phyloP scores from a whole-genome alignment of 1,140 invertebrate genomes.

The Hermetia illucens region DNA sequence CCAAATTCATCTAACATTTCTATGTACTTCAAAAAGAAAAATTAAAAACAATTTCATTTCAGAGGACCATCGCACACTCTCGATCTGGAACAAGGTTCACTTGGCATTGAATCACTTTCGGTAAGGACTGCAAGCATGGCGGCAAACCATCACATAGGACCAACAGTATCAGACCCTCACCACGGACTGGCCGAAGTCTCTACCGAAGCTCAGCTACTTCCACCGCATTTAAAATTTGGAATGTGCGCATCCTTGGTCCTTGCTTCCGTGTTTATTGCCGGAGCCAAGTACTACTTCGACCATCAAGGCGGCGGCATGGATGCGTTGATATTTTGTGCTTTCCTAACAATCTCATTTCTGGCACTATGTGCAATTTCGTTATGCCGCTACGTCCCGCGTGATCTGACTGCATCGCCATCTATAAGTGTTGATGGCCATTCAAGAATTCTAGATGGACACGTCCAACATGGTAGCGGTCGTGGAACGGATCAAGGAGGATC shows the following conservation, averaged over 20 bases:
- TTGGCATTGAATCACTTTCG: conserved; percentile 2
- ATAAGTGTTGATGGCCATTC: conserved; percentile 11
- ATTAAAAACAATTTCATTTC: background rate
- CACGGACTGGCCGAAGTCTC: conserved; percentile 17
- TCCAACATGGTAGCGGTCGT: too few relatives aligned
- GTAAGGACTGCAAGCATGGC: background rate
- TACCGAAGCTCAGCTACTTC: conserved; percentile 29
- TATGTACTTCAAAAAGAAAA: background rate
- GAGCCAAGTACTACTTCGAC: conserved; percentile 52
- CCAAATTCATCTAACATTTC: background rate
- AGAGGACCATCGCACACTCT: conserved; percentile 1
- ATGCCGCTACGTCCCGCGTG: conserved; percentile 32
- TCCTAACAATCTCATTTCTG: conserved; percentile 44
- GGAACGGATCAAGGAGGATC: too few relatives aligned
- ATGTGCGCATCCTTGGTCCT: conserved; percentile 50
- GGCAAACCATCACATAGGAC: conserved; percentile 1
- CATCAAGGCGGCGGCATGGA: conserved; percentile 45
- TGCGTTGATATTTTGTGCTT: conserved; percentile 45
- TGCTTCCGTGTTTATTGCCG: conserved; percentile 45
- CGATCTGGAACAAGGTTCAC: conserved; percentile 5
- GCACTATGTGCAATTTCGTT: conserved; percentile 42
- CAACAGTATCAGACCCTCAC: too few relatives aligned
- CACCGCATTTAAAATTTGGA: conserved; percentile 43
- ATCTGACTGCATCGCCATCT: conserved; percentile 11
- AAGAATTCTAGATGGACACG: background rate